Evolutionary conservation across 2,113 vertebrate species (phyloP), one percentile per base, ranked within the genome.

Genomic region (Columbina picui): DNA sequence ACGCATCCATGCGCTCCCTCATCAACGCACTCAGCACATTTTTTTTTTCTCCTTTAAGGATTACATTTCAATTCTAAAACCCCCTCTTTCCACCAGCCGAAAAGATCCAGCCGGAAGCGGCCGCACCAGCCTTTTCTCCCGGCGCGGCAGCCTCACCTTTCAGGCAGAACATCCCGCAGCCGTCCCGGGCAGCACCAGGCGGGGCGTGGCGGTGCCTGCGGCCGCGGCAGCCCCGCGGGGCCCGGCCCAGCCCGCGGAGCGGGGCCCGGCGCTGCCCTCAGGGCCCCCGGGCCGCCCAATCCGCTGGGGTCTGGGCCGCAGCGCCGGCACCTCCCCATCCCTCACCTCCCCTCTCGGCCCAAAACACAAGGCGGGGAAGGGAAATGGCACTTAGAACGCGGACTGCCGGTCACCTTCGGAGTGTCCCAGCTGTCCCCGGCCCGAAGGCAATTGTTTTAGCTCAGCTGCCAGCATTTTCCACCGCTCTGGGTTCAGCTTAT

Each of bases 111-210:
- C 64, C 10, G 18, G 20, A 9, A 47, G 29, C 12, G 12, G 19
- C 25, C 34, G 53, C 76, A 10, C 47, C 59, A 20, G 22, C n/a
- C 19, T 45, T 14, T 3, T 32, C 18, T 6, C 5, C 26, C 43
- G 4, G 39, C 21, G 25, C 69, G 17, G 55, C 85, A 14, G 25
- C 84, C 90, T 98, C 98, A 99, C 98, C 98, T 98, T 98, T 98
- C 94, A 98, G 94, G 90, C 98, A 99, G 96, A 98, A 98, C 98
- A 99, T 98, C 68, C 23, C 88, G 91, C 82, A 34, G 95, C 84
- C 69, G 65, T 68, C 84, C 91, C 95, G 84, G 85, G 89, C 93
- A 93, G 85, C 19, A 18, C 43, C 49, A 50, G 87, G 73, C 61
- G 36, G 45, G 63, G 84, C 38, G 70, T 47, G 6, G 70, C 71